These are phyloP conservation scores for Pentalonia nigronervosa DNA, from an alignment of 1,140 invertebrate species.

Conservation along the genomic window DNA sequence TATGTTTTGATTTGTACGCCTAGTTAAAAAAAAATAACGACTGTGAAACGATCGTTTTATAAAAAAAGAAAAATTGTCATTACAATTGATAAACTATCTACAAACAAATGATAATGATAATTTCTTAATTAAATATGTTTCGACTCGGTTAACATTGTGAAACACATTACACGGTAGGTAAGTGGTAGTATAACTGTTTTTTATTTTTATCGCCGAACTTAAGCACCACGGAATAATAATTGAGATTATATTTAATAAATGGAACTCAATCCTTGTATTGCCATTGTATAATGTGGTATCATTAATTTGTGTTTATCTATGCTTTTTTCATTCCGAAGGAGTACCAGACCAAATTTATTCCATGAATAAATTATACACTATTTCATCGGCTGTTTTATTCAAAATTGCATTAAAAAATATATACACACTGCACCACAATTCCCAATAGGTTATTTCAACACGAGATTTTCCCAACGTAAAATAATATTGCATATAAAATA, in stretches of 20 bases:
- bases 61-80: background rate
- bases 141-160: background rate
- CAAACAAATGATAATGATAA: background rate
- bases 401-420: background rate
- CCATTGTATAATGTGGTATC: background rate
- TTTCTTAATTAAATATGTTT: background rate
- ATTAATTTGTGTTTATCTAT: background rate
- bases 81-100: background rate
- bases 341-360: conserved; percentile 9
- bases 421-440: background rate
- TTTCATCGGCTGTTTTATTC: conserved; percentile 21
- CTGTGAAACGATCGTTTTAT: background rate
- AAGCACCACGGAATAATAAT: background rate
- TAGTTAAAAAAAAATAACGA: background rate
- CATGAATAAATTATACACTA: conserved; percentile 17
- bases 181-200: background rate
- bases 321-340: background rate
- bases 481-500: background rate
- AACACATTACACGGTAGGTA: background rate
- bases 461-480: background rate
- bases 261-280: background rate
- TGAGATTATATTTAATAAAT: background rate
- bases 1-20: background rate
- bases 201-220: background rate
- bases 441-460: background rate